Conservation (phyloP, 1,140 invertebrate genomes). For the Scaptomyza montana region DNA sequence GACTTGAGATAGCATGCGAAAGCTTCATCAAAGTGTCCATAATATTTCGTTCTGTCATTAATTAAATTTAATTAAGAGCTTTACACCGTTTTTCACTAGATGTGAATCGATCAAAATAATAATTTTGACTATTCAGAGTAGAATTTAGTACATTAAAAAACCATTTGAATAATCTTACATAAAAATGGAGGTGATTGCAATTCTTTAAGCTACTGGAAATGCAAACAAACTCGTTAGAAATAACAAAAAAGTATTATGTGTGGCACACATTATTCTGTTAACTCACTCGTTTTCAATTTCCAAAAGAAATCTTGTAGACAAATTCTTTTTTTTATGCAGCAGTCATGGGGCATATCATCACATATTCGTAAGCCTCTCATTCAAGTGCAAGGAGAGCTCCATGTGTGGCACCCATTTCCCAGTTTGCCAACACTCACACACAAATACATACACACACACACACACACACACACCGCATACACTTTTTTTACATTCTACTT, state of each 20-base stretch:
- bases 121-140: too few species aligned
- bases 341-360: constrained; percentile 15
- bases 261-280: constrained; percentile 1
- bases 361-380: constrained; percentile 32
- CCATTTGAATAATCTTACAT: too few species aligned
- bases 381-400: constrained; percentile 51
- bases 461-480: neutral
- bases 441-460: neutral
- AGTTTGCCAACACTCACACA: neutral
- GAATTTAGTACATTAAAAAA: too few species aligned
- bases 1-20: too few species aligned
- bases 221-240: too few species aligned
- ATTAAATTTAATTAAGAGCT: too few species aligned
- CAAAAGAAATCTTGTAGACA: neutral
- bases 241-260: neutral
- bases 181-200: too few species aligned
- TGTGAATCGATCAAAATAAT: too few species aligned
- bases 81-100: too few species aligned
- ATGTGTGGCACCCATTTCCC: constrained; percentile 43
- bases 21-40: too few species aligned
- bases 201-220: too few species aligned
- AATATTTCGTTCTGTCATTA: too few species aligned
- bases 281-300: constrained; percentile 26
- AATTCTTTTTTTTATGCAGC: neutral
- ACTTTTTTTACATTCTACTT: neutral